Base-by-base conservation (phyloP, 2,888 invertebrate genomes). In the Torymus auratus region DNA sequence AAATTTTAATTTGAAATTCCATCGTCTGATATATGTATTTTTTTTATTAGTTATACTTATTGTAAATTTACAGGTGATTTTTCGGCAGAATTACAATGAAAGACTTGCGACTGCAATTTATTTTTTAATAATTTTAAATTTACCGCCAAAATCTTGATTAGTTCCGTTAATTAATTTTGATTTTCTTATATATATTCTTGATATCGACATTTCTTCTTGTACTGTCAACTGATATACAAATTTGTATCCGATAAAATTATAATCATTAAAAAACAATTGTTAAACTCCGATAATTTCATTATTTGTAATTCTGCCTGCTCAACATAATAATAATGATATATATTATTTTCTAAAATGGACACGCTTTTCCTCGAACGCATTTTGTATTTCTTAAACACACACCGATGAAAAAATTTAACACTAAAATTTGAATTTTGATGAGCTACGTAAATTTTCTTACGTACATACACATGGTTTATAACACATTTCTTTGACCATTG, bases 361-460 rank as follows among this genome's bases (percentile, higher is more conserved):
- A 69, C 79, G 79, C 82, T 82, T 82, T 82, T 82, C 82, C 82
- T 82, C 55, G 28, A 14, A 69, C 73, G 79, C 67, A 69, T 56
- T 75, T 55, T 50, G 62, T 74, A 56, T 41, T 73, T 73, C n/a
- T 71, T 74, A 50, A 78, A 78, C 67, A 75, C 70, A 81, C 78
- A 78, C 67, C 60, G 55, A 71, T 72, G 41, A 75, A 70, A 71
- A 75, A 74, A 69, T 73, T 79, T 53, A 69, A 69, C 65, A 20
- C 52, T 17, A 61, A 68, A 61, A 55, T 62, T 79, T 72, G 53
- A 71, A 70, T 76, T 75, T 79, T 28, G 64, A 71, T 65, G 76
- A 82, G 76, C 65, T n/a, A 69, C 76, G 71, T 72, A 72, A 20
- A 76, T 79, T 73, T 69, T 72, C 17, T 20, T 70, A 17, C 71